phyloP scores from a whole-genome alignment of 2,888 invertebrate genomes.

The Mantis religiosa region DNA sequence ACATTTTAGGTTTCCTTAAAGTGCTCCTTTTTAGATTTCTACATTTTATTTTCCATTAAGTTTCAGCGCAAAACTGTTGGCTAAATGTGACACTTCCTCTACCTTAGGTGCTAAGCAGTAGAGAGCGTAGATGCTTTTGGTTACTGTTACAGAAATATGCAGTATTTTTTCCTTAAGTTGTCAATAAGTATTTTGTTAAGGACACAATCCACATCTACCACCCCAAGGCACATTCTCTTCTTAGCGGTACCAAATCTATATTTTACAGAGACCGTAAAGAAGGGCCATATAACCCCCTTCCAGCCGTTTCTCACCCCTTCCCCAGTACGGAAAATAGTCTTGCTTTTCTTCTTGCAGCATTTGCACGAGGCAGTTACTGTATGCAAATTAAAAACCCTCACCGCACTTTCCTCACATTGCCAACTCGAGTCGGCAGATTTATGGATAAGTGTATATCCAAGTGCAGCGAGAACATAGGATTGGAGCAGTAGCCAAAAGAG shows the following conservation, averaged over 20 bases:
- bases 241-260: neutral
- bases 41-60: too few species aligned
- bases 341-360: neutral
- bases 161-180: neutral
- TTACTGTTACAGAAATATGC: neutral
- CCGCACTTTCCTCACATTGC: neutral
- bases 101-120: too few species aligned
- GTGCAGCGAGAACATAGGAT: neutral
- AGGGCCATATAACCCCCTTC: neutral
- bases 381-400: slow-evolving; percentile 2
- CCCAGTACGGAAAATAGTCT: neutral
- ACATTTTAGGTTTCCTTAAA: too few species aligned
- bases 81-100: too few species aligned
- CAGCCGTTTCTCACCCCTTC: neutral
- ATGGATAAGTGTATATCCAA: neutral
- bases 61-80: too few species aligned
- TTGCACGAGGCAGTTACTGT: neutral
- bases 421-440: neutral
- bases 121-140: neutral
- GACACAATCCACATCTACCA: neutral
- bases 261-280: neutral
- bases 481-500: neutral
- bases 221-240: neutral
- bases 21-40: too few species aligned
- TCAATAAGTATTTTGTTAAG: neutral